Percentiles rank a stretch among this genome's conserved stretches.
These are phyloP conservation scores for Bellardia bayeri DNA, from an alignment of 2,888 invertebrate genomes.

Conservation along the genomic window DNA sequence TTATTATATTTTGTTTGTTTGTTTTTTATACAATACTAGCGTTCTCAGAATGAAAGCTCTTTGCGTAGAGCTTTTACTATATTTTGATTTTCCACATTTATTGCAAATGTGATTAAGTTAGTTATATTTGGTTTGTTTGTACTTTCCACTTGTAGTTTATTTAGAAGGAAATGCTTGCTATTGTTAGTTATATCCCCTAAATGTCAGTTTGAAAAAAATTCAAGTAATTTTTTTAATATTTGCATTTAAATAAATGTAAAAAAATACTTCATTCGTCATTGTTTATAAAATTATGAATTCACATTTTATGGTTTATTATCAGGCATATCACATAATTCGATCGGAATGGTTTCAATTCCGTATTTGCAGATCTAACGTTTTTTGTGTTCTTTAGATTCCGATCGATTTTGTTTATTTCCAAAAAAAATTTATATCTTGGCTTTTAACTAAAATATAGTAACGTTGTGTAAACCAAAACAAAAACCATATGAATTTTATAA, in stretches of 20 bases:
- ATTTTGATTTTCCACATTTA: background rate
- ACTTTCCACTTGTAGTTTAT: conserved; percentile 8
- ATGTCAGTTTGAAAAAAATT: background rate
- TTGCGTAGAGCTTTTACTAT: conserved; percentile 32
- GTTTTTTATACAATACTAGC: background rate
- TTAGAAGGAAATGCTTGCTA: background rate
- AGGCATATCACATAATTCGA: too few species aligned
- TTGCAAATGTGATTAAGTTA: background rate
- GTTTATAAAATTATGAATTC: background rate
- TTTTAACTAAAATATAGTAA: too few species aligned
- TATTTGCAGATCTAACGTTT: too few species aligned
- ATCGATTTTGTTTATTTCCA: too few species aligned
- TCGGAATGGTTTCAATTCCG: too few species aligned
- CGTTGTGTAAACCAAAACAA: too few species aligned
- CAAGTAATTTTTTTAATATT: background rate
- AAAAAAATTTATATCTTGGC: too few species aligned
- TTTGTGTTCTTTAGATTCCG: too few species aligned
- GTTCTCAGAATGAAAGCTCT: conserved; percentile 13
- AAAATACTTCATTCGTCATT: background rate
- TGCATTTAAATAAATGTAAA: background rate
- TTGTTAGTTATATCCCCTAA: background rate
- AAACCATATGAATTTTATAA: too few species aligned
- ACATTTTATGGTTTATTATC: too few species aligned
- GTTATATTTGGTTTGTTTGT: background rate
- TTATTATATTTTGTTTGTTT: background rate